A percentile compares a stretch with the other conserved stretches of the same genome.
phyloP scores from a whole-genome alignment of 2,888 invertebrate species.

The Griposia aprilina region DNA sequence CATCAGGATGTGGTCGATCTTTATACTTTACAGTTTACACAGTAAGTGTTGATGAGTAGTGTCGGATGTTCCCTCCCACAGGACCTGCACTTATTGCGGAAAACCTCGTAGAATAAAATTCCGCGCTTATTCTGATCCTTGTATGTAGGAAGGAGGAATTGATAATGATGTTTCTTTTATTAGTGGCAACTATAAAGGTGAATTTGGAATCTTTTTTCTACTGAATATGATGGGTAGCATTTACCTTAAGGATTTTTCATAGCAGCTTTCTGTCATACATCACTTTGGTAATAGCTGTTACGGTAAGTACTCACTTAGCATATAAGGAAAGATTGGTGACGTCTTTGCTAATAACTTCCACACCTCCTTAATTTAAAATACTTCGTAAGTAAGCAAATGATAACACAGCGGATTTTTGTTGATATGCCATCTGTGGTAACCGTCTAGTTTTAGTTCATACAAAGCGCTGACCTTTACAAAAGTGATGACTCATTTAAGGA shows the following conservation, averaged over 20 bases:
- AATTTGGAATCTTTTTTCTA: slow-evolving; percentile 3
- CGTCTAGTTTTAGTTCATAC: slow-evolving; percentile 13
- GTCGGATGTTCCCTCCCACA: slow-evolving; percentile 84
- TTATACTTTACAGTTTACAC: slow-evolving; percentile 73
- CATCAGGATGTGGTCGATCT: slow-evolving; percentile 85
- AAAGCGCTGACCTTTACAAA: slow-evolving; percentile 6
- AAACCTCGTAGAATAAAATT: slow-evolving; percentile 79
- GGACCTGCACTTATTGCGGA: slow-evolving; percentile 80
- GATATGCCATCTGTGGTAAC: neutral
- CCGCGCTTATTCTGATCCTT: slow-evolving; percentile 70
- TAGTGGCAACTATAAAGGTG: slow-evolving; percentile 26
- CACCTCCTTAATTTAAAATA: too few relatives aligned
- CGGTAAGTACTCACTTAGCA: neutral
- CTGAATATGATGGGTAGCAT: slow-evolving; percentile 5
- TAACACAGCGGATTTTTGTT: too few relatives aligned
- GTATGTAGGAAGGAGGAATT: slow-evolving; percentile 71
- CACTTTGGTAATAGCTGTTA: neutral
- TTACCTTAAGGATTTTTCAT: neutral
- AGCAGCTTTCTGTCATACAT: slow-evolving; percentile 18
- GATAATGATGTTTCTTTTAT: slow-evolving; percentile 69
- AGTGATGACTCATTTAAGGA: slow-evolving; percentile 16
- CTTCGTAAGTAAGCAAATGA: too few relatives aligned
- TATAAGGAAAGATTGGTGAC: neutral
- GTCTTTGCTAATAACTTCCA: too few relatives aligned
- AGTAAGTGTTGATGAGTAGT: slow-evolving; percentile 73